Base-by-base conservation (phyloP, 2,113 vertebrate species). In the Uria aalge region DNA sequence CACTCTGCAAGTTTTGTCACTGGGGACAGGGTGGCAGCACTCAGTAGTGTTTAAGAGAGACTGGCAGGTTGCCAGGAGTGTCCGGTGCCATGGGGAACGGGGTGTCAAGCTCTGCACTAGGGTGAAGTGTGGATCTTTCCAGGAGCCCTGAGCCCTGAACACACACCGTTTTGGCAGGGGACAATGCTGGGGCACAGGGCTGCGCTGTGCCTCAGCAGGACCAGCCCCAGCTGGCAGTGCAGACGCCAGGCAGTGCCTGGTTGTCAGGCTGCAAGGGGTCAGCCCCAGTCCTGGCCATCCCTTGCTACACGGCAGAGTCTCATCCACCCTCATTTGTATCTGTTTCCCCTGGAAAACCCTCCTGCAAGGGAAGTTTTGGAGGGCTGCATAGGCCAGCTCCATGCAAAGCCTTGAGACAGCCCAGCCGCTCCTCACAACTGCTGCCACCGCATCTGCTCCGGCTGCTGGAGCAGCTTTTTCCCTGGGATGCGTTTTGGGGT, bases 281-380 rank as follows among this genome's bases (percentile, higher is more conserved):
- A 68, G 24, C 16, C 48, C 45, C 57, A 4, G 2, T 11, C 40
- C 66, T 5, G 36, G 21, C 19, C 45, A 13, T 10, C 34, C 19
- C 3, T 15, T 1, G 3, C 40, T 16, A 8, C 3, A 3, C 41
- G 16, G 32, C 59, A 38, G 21, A 53, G 32, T 15, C 56, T 12
- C 62, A 27, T 4, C 32, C 2, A 6, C 30, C 21, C 69, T 52
- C 36, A 0, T 0, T 20, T 30, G 7, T 36, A 3, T 5, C 63
- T n/a, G 14, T 41, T 69, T 71, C 34, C 48, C 47, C 55, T 59
- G 76, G 75, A 73, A 82, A 68, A 77, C 3, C 3, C 32, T 66
- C 15, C n/a, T 34, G 63, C 1, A 0, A 9, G 63, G 36, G 30
- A 55, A 38, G 22, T n/a, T 83, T 43, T 7, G 63, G 34, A 30